These are phyloP conservation scores for Corythornis cristatus DNA, from an alignment of 2,113 vertebrate species.

Conservation along the genomic window DNA sequence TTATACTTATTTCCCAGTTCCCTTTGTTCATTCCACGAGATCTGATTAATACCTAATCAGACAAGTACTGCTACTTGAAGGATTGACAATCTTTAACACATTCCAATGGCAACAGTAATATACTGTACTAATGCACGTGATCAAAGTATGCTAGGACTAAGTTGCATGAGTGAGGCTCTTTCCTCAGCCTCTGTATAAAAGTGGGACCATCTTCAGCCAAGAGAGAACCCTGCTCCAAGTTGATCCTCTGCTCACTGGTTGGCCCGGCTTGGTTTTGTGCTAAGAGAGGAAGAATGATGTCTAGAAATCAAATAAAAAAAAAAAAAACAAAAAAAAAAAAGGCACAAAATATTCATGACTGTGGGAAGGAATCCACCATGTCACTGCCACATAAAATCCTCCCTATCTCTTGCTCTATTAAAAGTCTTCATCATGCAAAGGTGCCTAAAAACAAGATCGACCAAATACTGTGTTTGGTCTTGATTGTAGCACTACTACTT, in stretches of 20 bases:
- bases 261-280: slow-evolving; percentile 70
- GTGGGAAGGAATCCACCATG: slow-evolving; percentile 57
- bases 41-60: slow-evolving; percentile 80
- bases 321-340: slow-evolving; percentile 65
- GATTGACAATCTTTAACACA: slow-evolving; percentile 77
- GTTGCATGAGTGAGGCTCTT: slow-evolving; percentile 61
- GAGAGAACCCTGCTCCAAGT: slow-evolving; percentile 14
- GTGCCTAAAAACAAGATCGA: slow-evolving; percentile 72
- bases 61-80: slow-evolving; percentile 77
- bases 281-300: slow-evolving; percentile 71
- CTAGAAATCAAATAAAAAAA: slow-evolving; percentile 14
- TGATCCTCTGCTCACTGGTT: background rate
- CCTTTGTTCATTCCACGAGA: slow-evolving; percentile 73
- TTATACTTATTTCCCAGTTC: slow-evolving; percentile 39
- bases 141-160: slow-evolving; percentile 78
- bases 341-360: slow-evolving; percentile 77
- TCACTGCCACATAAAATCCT: slow-evolving; percentile 54
- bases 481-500: slow-evolving; percentile 66
- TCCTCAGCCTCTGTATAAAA: slow-evolving; percentile 62
- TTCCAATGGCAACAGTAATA: slow-evolving; percentile 97
- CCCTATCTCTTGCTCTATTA: slow-evolving; percentile 51
- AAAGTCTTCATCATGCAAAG: slow-evolving; percentile 81
- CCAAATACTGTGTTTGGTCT: slow-evolving; percentile 69
- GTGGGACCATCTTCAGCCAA: slow-evolving; percentile 37
- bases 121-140: slow-evolving; percentile 93